Percentiles rank a stretch among this genome's conserved stretches.
These are phyloP conservation scores for Oreochromis tanganicae DNA, from an alignment of 2,113 vertebrate species.

Conservation along the genomic window DNA sequence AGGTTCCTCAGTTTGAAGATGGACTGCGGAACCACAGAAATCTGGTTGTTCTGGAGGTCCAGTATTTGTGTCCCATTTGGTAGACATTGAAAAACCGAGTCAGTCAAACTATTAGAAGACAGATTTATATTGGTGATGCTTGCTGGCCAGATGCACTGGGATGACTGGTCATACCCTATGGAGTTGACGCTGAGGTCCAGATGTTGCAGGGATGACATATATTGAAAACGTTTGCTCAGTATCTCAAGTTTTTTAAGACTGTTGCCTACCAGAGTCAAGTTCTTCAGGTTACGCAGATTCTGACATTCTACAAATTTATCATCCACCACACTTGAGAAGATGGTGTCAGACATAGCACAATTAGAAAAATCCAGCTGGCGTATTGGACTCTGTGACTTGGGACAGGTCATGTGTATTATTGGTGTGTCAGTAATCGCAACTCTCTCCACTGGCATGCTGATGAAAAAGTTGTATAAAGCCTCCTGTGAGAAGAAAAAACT, in stretches of 20 bases:
- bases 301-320: constrained; percentile 53
- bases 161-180: constrained; percentile 59
- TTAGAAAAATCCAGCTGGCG: constrained; percentile 77
- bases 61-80: constrained; percentile 67
- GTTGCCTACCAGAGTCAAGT: constrained; percentile 73
- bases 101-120: constrained; percentile 75
- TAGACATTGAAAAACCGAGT: constrained; percentile 78
- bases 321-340: constrained; percentile 65
- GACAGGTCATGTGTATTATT: constrained; percentile 85
- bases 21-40: constrained; percentile 63
- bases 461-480: constrained; percentile 73
- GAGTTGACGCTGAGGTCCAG: constrained; percentile 81
- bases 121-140: constrained; percentile 75
- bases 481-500: constrained; percentile 73
- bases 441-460: constrained; percentile 74
- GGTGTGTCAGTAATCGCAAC: constrained; percentile 66
- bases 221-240: constrained; percentile 68
- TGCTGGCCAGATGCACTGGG: constrained; percentile 71
- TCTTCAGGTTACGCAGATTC: constrained; percentile 62
- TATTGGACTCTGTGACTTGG: constrained; percentile 67
- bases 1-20: constrained; percentile 63
- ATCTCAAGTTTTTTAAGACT: constrained; percentile 73
- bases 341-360: constrained; percentile 75
- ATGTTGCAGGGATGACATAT: constrained; percentile 75
- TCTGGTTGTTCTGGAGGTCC: constrained; percentile 76